These are phyloP conservation scores for Lophochroa leadbeateri DNA, from an alignment of 2,113 vertebrate species.

Conservation along the genomic window DNA sequence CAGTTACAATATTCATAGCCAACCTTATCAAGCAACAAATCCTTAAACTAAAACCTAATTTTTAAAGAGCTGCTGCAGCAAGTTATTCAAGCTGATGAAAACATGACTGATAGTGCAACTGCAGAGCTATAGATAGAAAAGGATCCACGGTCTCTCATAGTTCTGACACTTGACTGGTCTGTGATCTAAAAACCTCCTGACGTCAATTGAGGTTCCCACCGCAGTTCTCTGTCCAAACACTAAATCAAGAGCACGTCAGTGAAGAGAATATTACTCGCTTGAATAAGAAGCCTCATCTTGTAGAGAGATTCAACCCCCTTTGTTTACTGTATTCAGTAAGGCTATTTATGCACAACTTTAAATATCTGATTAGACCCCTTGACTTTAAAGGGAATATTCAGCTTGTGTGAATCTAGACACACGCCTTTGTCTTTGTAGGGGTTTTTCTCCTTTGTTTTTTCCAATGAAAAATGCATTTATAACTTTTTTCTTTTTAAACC, in stretches of 20 bases:
- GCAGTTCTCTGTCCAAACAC: background rate
- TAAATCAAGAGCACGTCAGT: background rate
- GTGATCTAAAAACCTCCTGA: conserved; percentile 52
- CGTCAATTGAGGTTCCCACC: conserved; percentile 35
- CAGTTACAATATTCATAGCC: background rate
- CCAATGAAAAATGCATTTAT: background rate
- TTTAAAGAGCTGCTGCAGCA: background rate
- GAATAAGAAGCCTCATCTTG: background rate
- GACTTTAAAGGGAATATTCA: conserved; percentile 49
- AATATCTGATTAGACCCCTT: background rate
- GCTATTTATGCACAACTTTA: background rate
- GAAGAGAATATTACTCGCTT: background rate
- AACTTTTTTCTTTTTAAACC: background rate
- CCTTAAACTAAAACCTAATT: conserved; percentile 15
- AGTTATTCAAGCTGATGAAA: conserved; percentile 8
- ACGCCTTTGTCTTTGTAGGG: background rate
- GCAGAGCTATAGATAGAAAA: conserved; percentile 57
- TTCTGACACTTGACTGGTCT: conserved; percentile 43
- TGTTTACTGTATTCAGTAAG: background rate
- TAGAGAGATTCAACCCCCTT: background rate
- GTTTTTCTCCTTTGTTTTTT: background rate
- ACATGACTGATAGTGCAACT: background rate
- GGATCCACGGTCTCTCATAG: background rate
- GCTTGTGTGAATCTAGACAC: background rate
- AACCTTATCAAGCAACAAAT: background rate